Conservation (phyloP, 92 coral and sea anemone genomes). For the Zoanthus sansibaricus region DNA sequence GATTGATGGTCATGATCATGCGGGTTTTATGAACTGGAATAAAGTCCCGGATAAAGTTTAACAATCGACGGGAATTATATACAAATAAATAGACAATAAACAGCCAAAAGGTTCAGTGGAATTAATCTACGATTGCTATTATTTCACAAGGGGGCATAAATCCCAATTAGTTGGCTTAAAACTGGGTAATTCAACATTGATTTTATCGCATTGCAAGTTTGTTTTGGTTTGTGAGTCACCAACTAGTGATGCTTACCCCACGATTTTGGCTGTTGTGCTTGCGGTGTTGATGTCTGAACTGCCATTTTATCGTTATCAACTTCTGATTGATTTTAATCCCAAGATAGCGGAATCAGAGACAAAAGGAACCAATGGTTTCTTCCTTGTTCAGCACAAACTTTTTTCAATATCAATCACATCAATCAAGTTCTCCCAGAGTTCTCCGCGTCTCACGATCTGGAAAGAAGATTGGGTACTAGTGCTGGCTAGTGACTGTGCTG, state of each 20-base stretch:
- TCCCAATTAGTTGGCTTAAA: too few species aligned
- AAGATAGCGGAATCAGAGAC: not conserved
- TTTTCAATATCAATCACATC: not conserved
- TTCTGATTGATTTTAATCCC: not conserved
- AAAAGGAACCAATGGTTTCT: not conserved
- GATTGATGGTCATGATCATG: too few species aligned
- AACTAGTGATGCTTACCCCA: conserved; percentile 80
- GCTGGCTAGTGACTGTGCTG: not conserved
- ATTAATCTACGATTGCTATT: too few species aligned
- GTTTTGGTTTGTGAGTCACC: too few species aligned
- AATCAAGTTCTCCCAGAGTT: conserved; percentile 11
- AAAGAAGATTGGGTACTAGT: conserved; percentile 10
- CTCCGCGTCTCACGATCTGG: not conserved
- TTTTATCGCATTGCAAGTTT: too few species aligned
- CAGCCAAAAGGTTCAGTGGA: too few species aligned
- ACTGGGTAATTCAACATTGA: too few species aligned
- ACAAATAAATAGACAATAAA: too few species aligned
- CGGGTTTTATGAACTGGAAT: too few species aligned
- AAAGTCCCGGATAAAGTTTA: too few species aligned
- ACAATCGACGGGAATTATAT: too few species aligned
- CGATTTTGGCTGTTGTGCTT: conserved; percentile 95
- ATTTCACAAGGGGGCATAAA: too few species aligned
- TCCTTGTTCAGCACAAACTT: not conserved
- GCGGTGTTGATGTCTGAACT: conserved; percentile 90
- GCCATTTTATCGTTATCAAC: conserved; percentile 65